A percentile compares a stretch with the other conserved stretches of the same genome.
phyloP scores from a whole-genome alignment of 2,797 vertebrate species.

The Pipistrellus pipistrellus region DNA sequence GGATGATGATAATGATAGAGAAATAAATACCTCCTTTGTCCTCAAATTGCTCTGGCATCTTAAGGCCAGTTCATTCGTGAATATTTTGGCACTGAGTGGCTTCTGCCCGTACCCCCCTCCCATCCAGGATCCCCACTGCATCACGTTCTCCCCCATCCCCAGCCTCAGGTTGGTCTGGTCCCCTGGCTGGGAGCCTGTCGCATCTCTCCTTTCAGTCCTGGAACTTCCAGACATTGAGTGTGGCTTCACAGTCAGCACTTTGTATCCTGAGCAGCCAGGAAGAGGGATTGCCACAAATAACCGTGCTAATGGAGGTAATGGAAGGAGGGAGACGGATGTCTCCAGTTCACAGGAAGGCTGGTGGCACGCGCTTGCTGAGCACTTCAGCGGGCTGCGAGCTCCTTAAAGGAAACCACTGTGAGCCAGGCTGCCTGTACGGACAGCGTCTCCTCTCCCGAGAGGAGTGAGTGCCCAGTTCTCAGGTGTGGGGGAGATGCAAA shows the following conservation, averaged over 20 bases:
- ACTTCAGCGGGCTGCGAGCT: neutral
- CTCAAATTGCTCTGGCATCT: slow-evolving; percentile 42
- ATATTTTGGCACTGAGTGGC: neutral
- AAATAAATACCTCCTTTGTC: slow-evolving; percentile 19
- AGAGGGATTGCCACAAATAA: slow-evolving; percentile 85
- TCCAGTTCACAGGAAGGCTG: slow-evolving; percentile 70
- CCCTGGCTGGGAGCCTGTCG: neutral
- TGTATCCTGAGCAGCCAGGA: slow-evolving; percentile 72
- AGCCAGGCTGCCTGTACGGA: neutral
- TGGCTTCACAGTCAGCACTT: slow-evolving; percentile 72
- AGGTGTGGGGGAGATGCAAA: neutral
- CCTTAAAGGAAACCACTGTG: neutral
- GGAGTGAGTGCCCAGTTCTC: neutral
- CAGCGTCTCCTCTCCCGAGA: neutral
- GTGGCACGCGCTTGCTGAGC: neutral
- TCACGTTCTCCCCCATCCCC: accelerated
- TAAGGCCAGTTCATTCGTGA: neutral
- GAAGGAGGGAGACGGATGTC: slow-evolving; percentile 83
- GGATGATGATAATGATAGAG: slow-evolving; percentile 10
- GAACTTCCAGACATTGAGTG: slow-evolving; percentile 71
- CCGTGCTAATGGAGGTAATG: slow-evolving; percentile 80
- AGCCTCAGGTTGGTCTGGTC: neutral
- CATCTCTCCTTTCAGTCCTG: neutral
- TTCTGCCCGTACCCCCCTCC: neutral
- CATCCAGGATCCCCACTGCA: no score